Base-by-base conservation (phyloP, 1,140 invertebrate genomes). In the Euura saliciscinereae region DNA sequence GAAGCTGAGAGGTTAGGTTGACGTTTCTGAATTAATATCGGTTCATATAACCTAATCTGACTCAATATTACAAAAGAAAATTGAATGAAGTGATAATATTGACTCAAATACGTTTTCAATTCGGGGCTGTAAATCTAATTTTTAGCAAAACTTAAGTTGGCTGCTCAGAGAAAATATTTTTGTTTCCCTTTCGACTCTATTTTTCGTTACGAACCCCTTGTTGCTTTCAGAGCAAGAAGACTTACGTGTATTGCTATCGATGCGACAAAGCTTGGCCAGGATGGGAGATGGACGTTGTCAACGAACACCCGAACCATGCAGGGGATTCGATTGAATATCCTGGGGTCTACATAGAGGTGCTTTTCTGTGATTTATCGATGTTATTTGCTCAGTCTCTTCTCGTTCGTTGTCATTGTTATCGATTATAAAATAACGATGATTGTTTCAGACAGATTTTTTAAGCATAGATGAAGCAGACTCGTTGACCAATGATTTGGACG, bases 191-290 rank as follows among this genome's bases (percentile, higher is more conserved):
- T 28, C 28, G 28, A 28, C 28, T 28, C 28, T 28, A 28, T 28
- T 28, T 1, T 28, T 28, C 28, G 28, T 28, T 28, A 28, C 28
- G 28, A 28, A 28, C 28, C 28, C 28, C 28, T 28, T 28, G 28
- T 28, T 28, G 28, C 86, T 71, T 88, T 82, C 70, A 91, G 90
- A 84, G 87, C 76, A 81, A 88, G 79, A 86, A 89, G 67, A 79
- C 87, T 70, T 95, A 92, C 84, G 91, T 94, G 28, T 97, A 93
- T 84, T 97, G 95, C 79, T 90, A 91, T 0, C 77, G 89, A 65
- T 97, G 96, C 82, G 87, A 94, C 66, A 90, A 91, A 83, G 91
- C 93, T 3, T 96, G 91, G 90, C 86, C 89, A 72, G 94, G 94
- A 2, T 94, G 92, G 93, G 88, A 93, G 78, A 77, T 86, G 3